A percentile compares a stretch with the other conserved stretches of the same genome.
Evolutionary conservation across 2,797 vertebrate species (phyloP).

Genomic region (Euphonia xanthogaster): DNA sequence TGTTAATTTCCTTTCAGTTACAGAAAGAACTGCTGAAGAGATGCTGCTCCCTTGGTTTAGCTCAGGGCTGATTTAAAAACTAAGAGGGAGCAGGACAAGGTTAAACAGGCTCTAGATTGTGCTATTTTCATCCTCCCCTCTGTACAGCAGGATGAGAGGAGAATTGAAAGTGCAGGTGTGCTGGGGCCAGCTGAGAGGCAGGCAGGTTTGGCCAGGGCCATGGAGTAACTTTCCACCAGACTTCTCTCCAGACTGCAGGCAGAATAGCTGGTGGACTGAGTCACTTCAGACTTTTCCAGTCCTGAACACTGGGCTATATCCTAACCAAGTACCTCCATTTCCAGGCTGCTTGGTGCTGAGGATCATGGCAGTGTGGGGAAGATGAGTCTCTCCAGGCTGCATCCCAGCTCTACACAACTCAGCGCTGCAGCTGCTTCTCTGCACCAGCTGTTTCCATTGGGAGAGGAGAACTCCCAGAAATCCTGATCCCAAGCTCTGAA

Average conservation of each 20-base stretch:
- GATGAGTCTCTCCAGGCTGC: background rate
- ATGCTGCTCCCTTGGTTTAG: background rate
- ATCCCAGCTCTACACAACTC: background rate
- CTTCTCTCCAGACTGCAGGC: background rate
- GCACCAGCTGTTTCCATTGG: fast-evolving
- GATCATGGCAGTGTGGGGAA: fast-evolving
- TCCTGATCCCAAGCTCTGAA: background rate
- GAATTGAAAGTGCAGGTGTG: background rate
- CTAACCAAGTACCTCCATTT: background rate
- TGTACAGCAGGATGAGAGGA: background rate
- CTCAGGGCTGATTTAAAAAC: background rate
- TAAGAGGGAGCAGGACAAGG: background rate
- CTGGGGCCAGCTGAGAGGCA: background rate
- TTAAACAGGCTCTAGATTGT: background rate
- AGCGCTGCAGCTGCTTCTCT: background rate
- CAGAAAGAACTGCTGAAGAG: background rate
- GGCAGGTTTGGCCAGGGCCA: background rate
- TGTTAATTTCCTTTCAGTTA: slow-evolving; percentile 13
- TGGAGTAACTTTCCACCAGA: slow-evolving; percentile 36
- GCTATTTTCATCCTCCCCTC: background rate
- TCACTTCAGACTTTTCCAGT: slow-evolving; percentile 19
- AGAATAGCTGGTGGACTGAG: background rate
- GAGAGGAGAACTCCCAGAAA: background rate
- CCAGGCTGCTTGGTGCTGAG: background rate
- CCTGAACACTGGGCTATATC: background rate